These are phyloP conservation scores for Nothura maculosa DNA, from an alignment of 2,797 vertebrate genomes.

Conservation along the genomic window DNA sequence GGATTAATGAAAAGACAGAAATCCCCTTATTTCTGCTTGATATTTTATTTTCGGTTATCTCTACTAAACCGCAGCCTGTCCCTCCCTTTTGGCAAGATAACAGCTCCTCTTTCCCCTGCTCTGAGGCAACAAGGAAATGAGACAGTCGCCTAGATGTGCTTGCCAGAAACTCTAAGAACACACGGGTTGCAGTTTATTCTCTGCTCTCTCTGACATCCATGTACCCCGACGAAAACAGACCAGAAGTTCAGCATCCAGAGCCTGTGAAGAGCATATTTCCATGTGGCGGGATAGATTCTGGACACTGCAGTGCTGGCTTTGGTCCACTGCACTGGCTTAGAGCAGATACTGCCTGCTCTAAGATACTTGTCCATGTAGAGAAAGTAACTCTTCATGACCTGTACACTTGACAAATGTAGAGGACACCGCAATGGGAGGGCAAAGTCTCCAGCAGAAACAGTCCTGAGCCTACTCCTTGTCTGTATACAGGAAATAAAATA, in stretches of 20 bases:
- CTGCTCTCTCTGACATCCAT: not conserved
- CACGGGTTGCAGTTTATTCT: not conserved
- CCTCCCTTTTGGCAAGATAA: conserved; percentile 1
- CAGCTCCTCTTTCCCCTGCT: not conserved
- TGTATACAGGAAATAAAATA: not conserved
- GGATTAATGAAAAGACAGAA: conserved; percentile 46
- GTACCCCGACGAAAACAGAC: not conserved
- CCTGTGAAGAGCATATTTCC: not conserved
- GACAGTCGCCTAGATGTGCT: not conserved
- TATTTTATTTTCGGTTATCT: conserved; percentile 34
- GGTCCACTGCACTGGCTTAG: not conserved
- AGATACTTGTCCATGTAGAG: not conserved
- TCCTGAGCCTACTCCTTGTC: not conserved
- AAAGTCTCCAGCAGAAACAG: not conserved
- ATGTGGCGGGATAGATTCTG: not conserved
- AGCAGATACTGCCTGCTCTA: not conserved
- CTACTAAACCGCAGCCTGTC: not conserved
- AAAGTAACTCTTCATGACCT: not conserved
- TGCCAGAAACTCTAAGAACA: not conserved
- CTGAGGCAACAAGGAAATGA: conserved; percentile 13
- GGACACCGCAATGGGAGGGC: not conserved
- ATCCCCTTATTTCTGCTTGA: conserved; percentile 49
- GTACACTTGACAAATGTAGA: not conserved
- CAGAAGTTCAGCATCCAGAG: not conserved
- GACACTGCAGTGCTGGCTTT: not conserved